phyloP scores from a whole-genome alignment of 2,797 vertebrate genomes.

The Catharus ustulatus region DNA sequence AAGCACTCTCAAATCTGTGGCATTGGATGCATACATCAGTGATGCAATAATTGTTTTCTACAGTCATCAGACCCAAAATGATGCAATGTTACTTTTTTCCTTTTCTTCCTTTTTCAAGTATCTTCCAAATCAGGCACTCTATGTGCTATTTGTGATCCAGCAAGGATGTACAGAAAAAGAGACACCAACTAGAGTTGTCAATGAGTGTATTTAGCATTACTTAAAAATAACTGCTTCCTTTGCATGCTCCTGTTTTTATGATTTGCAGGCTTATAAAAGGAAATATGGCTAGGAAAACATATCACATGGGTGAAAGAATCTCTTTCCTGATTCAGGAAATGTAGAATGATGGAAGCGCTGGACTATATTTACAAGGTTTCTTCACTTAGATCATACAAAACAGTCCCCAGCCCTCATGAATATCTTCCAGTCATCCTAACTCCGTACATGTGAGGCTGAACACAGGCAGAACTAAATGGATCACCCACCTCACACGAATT shows the following conservation, averaged over 20 bases:
- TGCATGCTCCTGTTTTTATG: slow-evolving; percentile 56
- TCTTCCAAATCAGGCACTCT: slow-evolving; percentile 32
- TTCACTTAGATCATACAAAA: background rate
- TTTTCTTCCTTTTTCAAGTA: background rate
- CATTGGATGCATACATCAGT: background rate
- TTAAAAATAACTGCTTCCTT: slow-evolving; percentile 71
- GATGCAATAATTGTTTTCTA: background rate
- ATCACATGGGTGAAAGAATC: slow-evolving; percentile 6
- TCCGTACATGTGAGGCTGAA: background rate
- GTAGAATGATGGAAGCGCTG: slow-evolving; percentile 6
- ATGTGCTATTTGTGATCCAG: slow-evolving; percentile 61
- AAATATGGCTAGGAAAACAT: slow-evolving; percentile 2
- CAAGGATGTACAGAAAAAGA: slow-evolving; percentile 58
- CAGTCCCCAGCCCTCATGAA: background rate
- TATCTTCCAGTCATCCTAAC: background rate
- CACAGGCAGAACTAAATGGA: background rate
- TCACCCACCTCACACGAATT: background rate
- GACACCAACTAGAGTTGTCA: slow-evolving; percentile 54
- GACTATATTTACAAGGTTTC: background rate
- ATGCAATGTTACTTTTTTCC: background rate
- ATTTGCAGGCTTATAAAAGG: slow-evolving; percentile 60
- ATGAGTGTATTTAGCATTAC: slow-evolving; percentile 63
- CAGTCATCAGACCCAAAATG: background rate
- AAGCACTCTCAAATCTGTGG: background rate
- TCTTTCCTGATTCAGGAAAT: slow-evolving; percentile 15